These are phyloP conservation scores for Pogonomyrmex californicus DNA, from an alignment of 1,140 invertebrate genomes.

Conservation along the genomic window DNA sequence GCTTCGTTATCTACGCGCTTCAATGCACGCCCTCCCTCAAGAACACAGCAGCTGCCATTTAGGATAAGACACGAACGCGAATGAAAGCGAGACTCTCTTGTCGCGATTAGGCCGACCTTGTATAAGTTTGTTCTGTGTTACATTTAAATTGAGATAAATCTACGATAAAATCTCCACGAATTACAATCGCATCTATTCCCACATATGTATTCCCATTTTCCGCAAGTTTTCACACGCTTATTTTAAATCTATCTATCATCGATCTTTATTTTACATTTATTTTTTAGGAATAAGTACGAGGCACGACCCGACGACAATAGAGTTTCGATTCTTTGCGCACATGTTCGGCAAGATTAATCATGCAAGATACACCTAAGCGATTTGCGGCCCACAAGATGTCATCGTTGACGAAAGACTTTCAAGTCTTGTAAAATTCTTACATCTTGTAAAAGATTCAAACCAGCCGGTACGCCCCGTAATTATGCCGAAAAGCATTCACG, in stretches of 20 bases:
- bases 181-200: neutral
- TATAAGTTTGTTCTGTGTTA: neutral
- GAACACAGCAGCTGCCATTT: conserved; percentile 33
- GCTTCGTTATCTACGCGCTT: conserved; percentile 40
- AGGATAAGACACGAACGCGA: conserved; percentile 30
- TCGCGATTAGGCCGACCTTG: conserved; percentile 29
- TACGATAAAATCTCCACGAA: conserved; percentile 6
- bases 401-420: conserved; percentile 38
- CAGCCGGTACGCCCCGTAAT: conserved; percentile 43
- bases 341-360: conserved; percentile 33
- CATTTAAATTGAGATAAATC: conserved; percentile 37
- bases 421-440: conserved; percentile 15
- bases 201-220: neutral
- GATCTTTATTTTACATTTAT: conserved; percentile 24
- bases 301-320: neutral
- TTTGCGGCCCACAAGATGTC: conserved; percentile 1
- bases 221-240: neutral
- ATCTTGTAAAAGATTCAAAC: conserved; percentile 38
- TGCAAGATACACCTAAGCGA: conserved; percentile 46
- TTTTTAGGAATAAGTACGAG: conserved; percentile 28
- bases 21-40: neutral
- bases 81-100: conserved; percentile 35
- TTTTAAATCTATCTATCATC: neutral
- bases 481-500: conserved; percentile 61
- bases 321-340: neutral